A percentile compares a stretch with the other conserved stretches of the same genome.
These are phyloP conservation scores for Arenicola marina DNA, from an alignment of 2,888 invertebrate species.

Conservation along the genomic window DNA sequence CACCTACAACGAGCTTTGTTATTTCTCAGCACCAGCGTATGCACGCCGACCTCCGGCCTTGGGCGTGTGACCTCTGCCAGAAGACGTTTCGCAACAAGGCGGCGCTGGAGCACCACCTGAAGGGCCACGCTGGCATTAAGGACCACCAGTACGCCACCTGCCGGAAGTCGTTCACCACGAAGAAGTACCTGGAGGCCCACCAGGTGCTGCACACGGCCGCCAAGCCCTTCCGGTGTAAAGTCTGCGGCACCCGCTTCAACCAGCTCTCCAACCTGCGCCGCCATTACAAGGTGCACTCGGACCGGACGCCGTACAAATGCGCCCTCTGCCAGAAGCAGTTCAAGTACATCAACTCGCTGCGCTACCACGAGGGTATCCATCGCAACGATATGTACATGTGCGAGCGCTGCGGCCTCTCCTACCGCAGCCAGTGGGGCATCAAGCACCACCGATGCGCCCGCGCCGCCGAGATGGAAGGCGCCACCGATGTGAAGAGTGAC, in stretches of 20 bases:
- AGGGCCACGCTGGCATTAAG: conserved; percentile 27
- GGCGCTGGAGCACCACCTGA: conserved; percentile 21
- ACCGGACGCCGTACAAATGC: conserved; percentile 17
- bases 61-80: conserved; percentile 16
- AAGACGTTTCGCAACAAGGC: conserved; percentile 24
- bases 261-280: conserved; percentile 27
- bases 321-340: conserved; percentile 16
- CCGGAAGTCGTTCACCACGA: conserved; percentile 23
- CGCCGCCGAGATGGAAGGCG: no score
- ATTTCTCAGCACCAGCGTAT: conserved; percentile 23
- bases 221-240: conserved; percentile 19
- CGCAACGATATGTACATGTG: conserved; percentile 12
- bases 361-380: conserved; percentile 29
- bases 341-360: conserved; percentile 30
- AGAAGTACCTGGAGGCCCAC: conserved; percentile 21
- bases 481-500: no score
- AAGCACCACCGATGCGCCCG: conserved; percentile 19
- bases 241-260: conserved; percentile 22
- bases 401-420: conserved; percentile 16
- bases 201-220: conserved; percentile 24
- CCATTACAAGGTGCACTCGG: conserved; percentile 26
- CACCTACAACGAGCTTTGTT: no score
- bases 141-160: conserved; percentile 17
- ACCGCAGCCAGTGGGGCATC: conserved; percentile 11
- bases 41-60: conserved; percentile 23